These are phyloP conservation scores for Steromphala cineraria DNA, from an alignment of 2,888 invertebrate genomes.

Conservation along the genomic window DNA sequence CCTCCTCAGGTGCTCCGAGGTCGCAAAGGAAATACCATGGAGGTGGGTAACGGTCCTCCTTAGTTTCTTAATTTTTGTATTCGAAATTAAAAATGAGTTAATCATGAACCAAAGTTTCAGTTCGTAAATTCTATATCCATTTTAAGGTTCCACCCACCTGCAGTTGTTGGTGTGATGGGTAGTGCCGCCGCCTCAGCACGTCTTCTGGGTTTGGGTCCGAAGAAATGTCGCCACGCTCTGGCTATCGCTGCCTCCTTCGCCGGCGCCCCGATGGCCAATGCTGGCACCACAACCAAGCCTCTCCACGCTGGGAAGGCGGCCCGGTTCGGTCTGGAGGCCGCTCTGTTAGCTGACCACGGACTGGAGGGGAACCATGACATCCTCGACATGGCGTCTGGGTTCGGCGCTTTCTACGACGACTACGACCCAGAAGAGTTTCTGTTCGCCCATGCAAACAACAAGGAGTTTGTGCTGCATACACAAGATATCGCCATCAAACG, in stretches of 20 bases:
- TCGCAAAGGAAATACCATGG: slow-evolving; percentile 55
- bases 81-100: too few relatives aligned
- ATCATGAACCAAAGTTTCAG: background rate
- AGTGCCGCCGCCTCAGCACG: slow-evolving; percentile 58
- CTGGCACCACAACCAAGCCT: slow-evolving; percentile 62
- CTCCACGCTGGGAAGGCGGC: slow-evolving; percentile 61
- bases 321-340: slow-evolving; percentile 58
- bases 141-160: slow-evolving; percentile 60
- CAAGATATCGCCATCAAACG: slow-evolving; percentile 51
- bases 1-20: slow-evolving; percentile 50
- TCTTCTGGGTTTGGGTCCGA: slow-evolving; percentile 47
- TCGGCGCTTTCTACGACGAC: slow-evolving; percentile 61
- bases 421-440: slow-evolving; percentile 50
- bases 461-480: slow-evolving; percentile 44
- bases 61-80: too few relatives aligned
- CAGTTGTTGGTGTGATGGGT: slow-evolving; percentile 65
- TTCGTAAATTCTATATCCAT: background rate
- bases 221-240: slow-evolving; percentile 52
- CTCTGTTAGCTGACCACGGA: slow-evolving; percentile 53
- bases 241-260: slow-evolving; percentile 63
- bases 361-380: slow-evolving; percentile 59
- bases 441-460: slow-evolving; percentile 16
- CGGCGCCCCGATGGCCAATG: slow-evolving; percentile 65
- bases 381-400: slow-evolving; percentile 55
- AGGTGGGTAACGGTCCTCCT: slow-evolving; percentile 35